Evolutionary conservation across 2,888 invertebrate species (phyloP), one percentile per base, ranked within the genome.

Genomic region (Achlya flavicornis): DNA sequence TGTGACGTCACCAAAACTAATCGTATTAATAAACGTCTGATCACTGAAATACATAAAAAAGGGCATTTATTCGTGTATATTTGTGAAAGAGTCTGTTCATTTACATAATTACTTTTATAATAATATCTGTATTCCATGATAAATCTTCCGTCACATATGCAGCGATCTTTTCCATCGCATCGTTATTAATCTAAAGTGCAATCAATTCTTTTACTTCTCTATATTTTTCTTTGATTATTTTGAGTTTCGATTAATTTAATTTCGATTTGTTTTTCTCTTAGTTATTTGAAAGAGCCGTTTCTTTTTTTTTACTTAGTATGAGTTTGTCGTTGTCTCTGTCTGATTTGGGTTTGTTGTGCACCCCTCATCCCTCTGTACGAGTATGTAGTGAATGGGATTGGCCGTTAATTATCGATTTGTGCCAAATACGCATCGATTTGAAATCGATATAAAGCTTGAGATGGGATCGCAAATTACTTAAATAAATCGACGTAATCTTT

Each of bases 301-400:
- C 70, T 70, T 75, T 83, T 81, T 83, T 81, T 70, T 82, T 79
- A 73, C 72, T 74, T 70, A 72, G 75, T 79, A 72, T 78, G 77
- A 79, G 79, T 81, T 82, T 81, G 82, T 85, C 77, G 76, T 78
- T 85, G 80, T 83, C 79, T 80, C 79, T 80, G 78, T 84, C 77
- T 75, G 70, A 65, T 78, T 85, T 86, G 86, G 87, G 85, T 86
- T 88, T 82, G 87, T 86, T 82, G 80, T 84, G 89, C 89, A 87
- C 87, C 83, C 80, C 79, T 77, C 86, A 83, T 78, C 83, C 84
- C 53, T 72, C 64, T 62, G 67, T 66, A 38, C 62, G 14, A 58
- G 74, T 80, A 80, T 71, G 69, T 78, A 78, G 76, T 65, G 71
- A 61, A 41, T 64, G 64, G 60, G 26, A 19, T 60, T 60, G 19